These are phyloP conservation scores for Melanotaenia parkinsoni DNA, from an alignment of 2,797 vertebrate genomes.

Conservation along the genomic window DNA sequence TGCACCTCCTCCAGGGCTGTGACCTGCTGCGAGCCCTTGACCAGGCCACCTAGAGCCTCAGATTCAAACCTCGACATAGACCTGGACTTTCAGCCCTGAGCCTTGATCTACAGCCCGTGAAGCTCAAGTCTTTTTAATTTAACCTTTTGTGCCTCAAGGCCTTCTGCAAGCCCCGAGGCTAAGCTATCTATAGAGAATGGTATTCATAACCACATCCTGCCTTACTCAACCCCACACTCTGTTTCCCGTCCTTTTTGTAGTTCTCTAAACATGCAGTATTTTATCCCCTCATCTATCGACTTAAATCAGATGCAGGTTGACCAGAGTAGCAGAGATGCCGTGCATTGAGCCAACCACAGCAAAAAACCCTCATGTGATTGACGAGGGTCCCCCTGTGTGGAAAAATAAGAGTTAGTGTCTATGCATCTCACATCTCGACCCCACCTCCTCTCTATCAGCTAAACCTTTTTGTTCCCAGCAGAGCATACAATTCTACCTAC, in stretches of 20 bases:
- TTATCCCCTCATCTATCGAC: not conserved
- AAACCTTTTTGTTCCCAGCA: constrained; percentile 22
- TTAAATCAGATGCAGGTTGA: constrained; percentile 25
- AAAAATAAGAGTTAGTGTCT: constrained; percentile 6
- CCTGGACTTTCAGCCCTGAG: constrained; percentile 38
- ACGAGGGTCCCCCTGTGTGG: constrained; percentile 7
- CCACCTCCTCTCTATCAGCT: not conserved
- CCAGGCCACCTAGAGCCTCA: constrained; percentile 87
- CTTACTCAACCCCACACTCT: constrained; percentile 38
- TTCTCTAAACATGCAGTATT: constrained; percentile 20
- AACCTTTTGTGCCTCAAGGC: constrained; percentile 36
- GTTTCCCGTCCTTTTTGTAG: constrained; percentile 11
- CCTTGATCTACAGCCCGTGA: constrained; percentile 33
- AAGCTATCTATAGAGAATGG: constrained; percentile 46
- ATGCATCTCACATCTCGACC: constrained; percentile 36
- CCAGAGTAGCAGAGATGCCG: not conserved
- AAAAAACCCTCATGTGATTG: not conserved
- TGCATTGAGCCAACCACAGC: not conserved
- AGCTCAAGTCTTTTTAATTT: constrained; percentile 32
- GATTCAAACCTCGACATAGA: constrained; percentile 7
- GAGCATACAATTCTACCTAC: constrained; percentile 38
- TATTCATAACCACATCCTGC: constrained; percentile 52
- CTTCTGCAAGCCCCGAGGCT: constrained; percentile 26
- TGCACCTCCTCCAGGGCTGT: constrained; percentile 93
- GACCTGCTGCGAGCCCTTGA: constrained; percentile 96